Evolutionary conservation across 2,888 invertebrate genomes (phyloP).

Genomic region (Sphaerophoria rueppellii): DNA sequence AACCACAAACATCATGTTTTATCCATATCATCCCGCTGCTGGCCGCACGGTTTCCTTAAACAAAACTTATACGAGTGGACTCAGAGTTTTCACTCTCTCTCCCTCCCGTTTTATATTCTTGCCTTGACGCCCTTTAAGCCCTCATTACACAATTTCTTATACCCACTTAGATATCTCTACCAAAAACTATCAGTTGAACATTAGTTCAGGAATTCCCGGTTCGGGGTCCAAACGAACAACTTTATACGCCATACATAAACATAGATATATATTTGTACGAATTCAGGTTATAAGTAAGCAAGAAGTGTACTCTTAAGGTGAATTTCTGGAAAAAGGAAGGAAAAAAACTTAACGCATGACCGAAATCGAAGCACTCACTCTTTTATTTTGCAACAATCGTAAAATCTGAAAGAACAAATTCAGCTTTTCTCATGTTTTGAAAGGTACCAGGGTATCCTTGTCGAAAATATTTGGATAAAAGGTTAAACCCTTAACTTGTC

Average conservation of each 20-base stretch:
- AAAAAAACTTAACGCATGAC: constrained; percentile 53
- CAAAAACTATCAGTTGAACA: too few species aligned
- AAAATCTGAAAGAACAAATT: constrained; percentile 70
- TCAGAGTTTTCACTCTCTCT: too few species aligned
- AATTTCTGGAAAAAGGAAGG: neutral
- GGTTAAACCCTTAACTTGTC: constrained; percentile 11
- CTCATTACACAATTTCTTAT: too few species aligned
- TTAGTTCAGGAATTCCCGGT: too few species aligned
- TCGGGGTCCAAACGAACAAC: too few species aligned
- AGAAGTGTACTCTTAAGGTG: neutral
- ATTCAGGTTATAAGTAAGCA: neutral
- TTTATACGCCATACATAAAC: too few species aligned
- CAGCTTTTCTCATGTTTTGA: constrained; percentile 28
- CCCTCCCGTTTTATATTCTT: too few species aligned
- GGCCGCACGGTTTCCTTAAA: too few species aligned
- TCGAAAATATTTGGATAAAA: neutral
- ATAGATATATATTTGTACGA: too few species aligned
- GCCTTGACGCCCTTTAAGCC: too few species aligned
- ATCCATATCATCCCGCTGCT: constrained; percentile 3
- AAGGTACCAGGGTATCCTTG: constrained; percentile 4
- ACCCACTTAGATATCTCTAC: too few species aligned
- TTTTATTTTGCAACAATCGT: constrained; percentile 70
- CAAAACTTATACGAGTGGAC: too few species aligned
- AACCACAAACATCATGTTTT: constrained; percentile 42
- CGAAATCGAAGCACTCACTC: constrained; percentile 63